Percentiles rank a stretch among this genome's conserved stretches.
These are phyloP conservation scores for Mus pahari DNA, from an alignment of 2,113 vertebrate species.

Conservation along the genomic window DNA sequence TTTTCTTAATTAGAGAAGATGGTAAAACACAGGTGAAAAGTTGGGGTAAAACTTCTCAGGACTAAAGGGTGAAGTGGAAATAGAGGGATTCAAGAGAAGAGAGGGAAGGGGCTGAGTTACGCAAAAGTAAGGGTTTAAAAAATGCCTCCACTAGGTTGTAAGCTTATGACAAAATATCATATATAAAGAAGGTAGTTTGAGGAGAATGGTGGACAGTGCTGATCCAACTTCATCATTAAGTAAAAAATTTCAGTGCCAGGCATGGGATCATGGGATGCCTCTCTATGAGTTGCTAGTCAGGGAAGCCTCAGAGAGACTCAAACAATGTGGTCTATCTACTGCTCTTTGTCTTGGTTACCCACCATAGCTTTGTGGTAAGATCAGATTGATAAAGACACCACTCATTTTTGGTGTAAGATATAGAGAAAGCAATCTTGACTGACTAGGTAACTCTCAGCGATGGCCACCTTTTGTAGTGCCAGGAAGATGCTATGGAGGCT, in stretches of 20 bases:
- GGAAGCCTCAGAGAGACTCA: neutral
- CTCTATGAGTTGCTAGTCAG: neutral
- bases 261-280: neutral
- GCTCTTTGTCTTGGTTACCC: neutral
- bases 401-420: neutral
- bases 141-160: neutral
- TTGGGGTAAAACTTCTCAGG: neutral
- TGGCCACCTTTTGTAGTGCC: neutral
- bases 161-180: neutral
- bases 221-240: neutral
- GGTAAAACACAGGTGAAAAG: neutral
- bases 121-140: neutral
- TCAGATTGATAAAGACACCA: neutral
- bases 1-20: neutral
- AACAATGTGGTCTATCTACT: neutral
- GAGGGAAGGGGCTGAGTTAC: neutral
- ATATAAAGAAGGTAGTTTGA: neutral
- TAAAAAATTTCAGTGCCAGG: neutral
- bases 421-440: neutral
- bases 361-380: neutral
- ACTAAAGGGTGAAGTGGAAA: neutral
- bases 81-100: too few species aligned
- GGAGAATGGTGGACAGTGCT: neutral
- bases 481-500: neutral
- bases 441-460: neutral